Base-by-base conservation (phyloP, 2,797 vertebrate genomes). In the Varecia variegata region DNA sequence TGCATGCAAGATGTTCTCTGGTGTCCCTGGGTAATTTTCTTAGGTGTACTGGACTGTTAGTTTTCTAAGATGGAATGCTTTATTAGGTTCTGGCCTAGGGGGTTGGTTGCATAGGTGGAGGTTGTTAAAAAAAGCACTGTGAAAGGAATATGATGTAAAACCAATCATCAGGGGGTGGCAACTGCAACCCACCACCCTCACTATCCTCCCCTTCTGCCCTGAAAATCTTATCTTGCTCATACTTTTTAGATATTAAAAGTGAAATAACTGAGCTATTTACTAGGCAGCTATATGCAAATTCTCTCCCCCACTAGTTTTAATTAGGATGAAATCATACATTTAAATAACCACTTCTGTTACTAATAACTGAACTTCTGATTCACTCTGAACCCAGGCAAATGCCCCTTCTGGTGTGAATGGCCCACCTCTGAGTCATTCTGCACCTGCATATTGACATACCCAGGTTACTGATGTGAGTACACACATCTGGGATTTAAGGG, bases 281-380 rank as follows among this genome's bases (percentile, higher is more conserved):
- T 89, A 94, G 96, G 70, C 88, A 95, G 93, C 87, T 97, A 97
- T 91, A 96, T 96, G 96, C 87, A 98, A 80, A 97, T 97, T 96
- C 95, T 97, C 58, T 95, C 65, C 43, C 81, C 80, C 80, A 83
- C 96, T 97, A 86, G 95, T 89, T 96, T 97, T 97, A 97, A 97
- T 97, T 97, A 97, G 96, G 81, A 92, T 97, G 83, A 97, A 97
- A 95, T 97, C 93, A 96, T 96, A 97, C 86, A 96, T 97, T 96
- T 97, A 94, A 96, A 93, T 95, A 97, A 91, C 86, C 83, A 97
- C 77, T 97, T 97, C 90, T 97, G 32, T 93, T 97, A 82, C 83
- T 88, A 91, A 97, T 93, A 97, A 90, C 90, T 93, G 74, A 96
- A 95, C 83, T 97, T 95, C 74, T 94, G 67, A 91, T 93, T 96